These are phyloP conservation scores for Tachypleus tridentatus DNA, from an alignment of 1,140 invertebrate genomes.

Conservation along the genomic window DNA sequence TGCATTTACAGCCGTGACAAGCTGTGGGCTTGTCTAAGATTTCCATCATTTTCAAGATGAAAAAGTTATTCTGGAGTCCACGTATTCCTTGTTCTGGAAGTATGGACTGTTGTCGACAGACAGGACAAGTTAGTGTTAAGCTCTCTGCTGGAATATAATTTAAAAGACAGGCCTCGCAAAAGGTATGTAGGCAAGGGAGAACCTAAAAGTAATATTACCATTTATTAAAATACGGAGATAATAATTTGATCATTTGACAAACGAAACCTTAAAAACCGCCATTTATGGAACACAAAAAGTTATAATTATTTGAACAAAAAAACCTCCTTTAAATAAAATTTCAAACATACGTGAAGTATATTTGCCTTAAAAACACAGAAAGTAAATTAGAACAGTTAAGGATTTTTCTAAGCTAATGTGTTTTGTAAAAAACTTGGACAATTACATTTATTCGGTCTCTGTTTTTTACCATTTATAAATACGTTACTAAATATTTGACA, in stretches of 20 bases:
- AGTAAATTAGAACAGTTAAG: too few species aligned
- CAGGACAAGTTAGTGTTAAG: conserved; percentile 42
- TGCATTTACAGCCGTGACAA: conserved; percentile 25
- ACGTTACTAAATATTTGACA: too few species aligned
- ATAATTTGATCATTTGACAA: neutral
- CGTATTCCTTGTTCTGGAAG: conserved; percentile 40
- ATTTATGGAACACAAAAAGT: neutral
- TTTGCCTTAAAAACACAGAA: too few species aligned
- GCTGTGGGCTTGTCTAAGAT: conserved; percentile 27
- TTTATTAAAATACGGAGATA: neutral
- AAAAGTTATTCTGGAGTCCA: conserved; percentile 39
- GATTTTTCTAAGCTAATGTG: too few species aligned
- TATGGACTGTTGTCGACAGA: conserved; percentile 44
- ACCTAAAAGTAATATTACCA: conserved; percentile 27
- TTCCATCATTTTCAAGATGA: conserved; percentile 38
- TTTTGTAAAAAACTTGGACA: too few species aligned
- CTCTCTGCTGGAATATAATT: conserved; percentile 35
- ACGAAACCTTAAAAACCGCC: too few species aligned
- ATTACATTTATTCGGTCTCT: too few species aligned
- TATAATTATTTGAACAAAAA: too few species aligned
- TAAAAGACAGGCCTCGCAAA: conserved; percentile 35
- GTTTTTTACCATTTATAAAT: too few species aligned
- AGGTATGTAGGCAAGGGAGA: conserved; percentile 38
- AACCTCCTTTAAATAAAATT: too few species aligned
- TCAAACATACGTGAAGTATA: too few species aligned